A percentile compares a stretch with the other conserved stretches of the same genome.
Conservation (phyloP, 37 sponge, comb jelly and placozoan genomes). For the Hexactinellida sp. region DNA sequence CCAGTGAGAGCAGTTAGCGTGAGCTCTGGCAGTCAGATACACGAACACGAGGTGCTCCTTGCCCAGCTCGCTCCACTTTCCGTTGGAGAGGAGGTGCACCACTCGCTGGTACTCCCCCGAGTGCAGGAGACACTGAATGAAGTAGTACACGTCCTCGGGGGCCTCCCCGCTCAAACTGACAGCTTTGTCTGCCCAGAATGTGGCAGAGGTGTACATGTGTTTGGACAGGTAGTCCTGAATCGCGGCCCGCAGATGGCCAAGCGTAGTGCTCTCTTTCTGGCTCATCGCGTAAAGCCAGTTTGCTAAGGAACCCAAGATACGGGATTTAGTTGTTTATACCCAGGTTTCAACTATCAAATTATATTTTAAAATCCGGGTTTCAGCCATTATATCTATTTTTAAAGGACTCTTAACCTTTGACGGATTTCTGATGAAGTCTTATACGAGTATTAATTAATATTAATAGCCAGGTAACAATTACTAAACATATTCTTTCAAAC, state of each 20-base stretch:
- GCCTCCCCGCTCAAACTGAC: constrained; percentile 33
- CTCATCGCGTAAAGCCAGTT: background rate
- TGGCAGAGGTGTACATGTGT: constrained; percentile 32
- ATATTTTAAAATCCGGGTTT: too few species aligned
- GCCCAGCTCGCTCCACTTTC: background rate
- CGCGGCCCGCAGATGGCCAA: background rate
- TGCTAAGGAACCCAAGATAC: too few species aligned
- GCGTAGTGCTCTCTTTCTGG: background rate
- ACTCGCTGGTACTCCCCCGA: constrained; percentile 43
- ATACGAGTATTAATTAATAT: too few species aligned
- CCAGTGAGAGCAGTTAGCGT: constrained; percentile 53
- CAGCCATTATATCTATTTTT: too few species aligned
- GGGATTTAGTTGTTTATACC: too few species aligned
- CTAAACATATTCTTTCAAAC: too few species aligned
- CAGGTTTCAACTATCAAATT: too few species aligned
- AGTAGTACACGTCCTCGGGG: constrained; percentile 30
- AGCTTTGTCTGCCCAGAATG: constrained; percentile 74
- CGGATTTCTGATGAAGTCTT: too few species aligned
- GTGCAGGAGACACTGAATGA: constrained; percentile 24
- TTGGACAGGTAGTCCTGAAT: constrained; percentile 25
- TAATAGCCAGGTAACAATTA: too few species aligned
- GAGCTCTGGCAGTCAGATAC: constrained; percentile 53
- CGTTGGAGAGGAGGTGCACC: constrained; percentile 21
- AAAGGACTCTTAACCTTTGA: too few species aligned
- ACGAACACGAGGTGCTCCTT: constrained; percentile 14